Evolutionary conservation across 2,113 vertebrate genomes (phyloP), one percentile per base, ranked within the genome.

Genomic region (Smithornis capensis): DNA sequence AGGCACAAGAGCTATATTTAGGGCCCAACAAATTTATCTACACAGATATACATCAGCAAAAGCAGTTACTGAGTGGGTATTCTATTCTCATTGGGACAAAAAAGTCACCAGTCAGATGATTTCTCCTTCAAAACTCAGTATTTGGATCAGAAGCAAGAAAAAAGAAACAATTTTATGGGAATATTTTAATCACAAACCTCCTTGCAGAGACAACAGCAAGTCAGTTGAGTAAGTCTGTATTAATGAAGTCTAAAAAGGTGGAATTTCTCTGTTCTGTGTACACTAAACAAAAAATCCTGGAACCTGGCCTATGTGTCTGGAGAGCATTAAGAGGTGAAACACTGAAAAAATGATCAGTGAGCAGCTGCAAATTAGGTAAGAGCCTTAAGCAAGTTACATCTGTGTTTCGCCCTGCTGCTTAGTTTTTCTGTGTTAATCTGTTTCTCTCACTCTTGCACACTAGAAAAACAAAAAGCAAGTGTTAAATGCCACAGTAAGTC

Each of bases 341-440:
- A 79, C 42, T 29, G 35, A 81, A 87, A 89, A 40, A 80, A 11
- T 14, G 27, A 29, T 89, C 42, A 68, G 21, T 35, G 25, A 84
- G 50, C 45, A 92, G 65, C 52, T 87, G 44, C 27, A 93, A 89
- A 84, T 90, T 76, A 84, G 21, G 14, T 67, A 95, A 85, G 25
- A 84, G 35, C 82, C 76, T 92, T 50, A 77, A 92, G 82, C 40
- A 91, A 75, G 6, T 42, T 64, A 67, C 35, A 80, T 18, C 50
- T 73, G 76, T 35, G 19, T 70, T 92, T 92, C 19, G 35, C 56
- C 35, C 14, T 84, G 76, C 27, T 90, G 45, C 44, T 80, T 68
- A 49, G 90, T 71, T 88, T 71, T 76, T 88, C 63, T 86, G 18
- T 80, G 63, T 57, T 96, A 89, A 77, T 90, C 40, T 95, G 15